Evolutionary conservation across 1,140 invertebrate species (phyloP).

Genomic region (Anastatus disparis): DNA sequence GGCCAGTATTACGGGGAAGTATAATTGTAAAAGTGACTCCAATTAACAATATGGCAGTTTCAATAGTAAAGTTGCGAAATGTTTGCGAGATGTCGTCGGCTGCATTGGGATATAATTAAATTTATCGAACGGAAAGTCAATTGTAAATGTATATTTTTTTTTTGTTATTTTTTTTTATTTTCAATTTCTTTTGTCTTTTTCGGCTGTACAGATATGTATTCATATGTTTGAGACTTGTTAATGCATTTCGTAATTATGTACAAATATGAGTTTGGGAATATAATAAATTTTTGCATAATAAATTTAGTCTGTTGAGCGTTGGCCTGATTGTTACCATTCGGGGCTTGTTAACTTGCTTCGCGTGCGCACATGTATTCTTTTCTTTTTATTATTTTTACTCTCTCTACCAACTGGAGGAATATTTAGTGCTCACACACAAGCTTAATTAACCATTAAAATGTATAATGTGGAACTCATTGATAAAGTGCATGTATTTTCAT

Average conservation of each 20-base stretch:
- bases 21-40: slow-evolving; percentile 34
- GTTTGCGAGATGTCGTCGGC: background rate
- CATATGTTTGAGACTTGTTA: background rate
- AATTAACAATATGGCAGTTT: slow-evolving; percentile 25
- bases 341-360: background rate
- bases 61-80: background rate
- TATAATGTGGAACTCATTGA: background rate
- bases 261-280: slow-evolving; percentile 5
- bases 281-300: slow-evolving; percentile 31
- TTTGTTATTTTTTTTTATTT: too few relatives aligned
- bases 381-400: too few relatives aligned
- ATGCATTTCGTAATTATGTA: slow-evolving; percentile 18
- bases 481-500: background rate
- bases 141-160: slow-evolving; percentile 36
- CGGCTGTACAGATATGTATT: background rate
- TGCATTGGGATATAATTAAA: slow-evolving; percentile 34
- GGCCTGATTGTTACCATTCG: background rate
- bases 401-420: too few relatives aligned
- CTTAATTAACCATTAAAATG: background rate
- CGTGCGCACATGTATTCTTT: too few relatives aligned
- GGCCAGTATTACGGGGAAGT: background rate
- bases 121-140: slow-evolving; percentile 36
- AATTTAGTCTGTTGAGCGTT: background rate
- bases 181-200: too few relatives aligned
- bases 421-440: background rate